These are phyloP conservation scores for Pedetes capensis DNA, from an alignment of 2,113 vertebrate genomes.

Conservation along the genomic window DNA sequence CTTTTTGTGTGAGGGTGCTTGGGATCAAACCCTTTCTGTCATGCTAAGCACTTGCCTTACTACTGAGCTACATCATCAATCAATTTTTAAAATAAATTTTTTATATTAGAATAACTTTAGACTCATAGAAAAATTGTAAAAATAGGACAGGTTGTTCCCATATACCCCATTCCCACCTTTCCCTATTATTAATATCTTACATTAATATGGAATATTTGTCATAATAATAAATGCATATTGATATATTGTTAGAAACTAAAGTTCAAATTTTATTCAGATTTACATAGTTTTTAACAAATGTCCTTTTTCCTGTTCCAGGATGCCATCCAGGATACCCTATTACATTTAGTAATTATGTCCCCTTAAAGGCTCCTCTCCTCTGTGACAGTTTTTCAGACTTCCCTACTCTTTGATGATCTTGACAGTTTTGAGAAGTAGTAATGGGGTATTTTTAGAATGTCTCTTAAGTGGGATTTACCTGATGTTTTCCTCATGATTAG, in stretches of 20 bases:
- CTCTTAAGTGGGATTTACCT: background rate
- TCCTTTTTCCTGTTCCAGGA: background rate
- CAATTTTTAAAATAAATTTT: background rate
- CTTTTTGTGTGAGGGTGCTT: too few relatives aligned
- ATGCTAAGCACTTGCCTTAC: too few relatives aligned
- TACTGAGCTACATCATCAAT: background rate
- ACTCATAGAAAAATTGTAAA: background rate
- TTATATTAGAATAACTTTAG: background rate
- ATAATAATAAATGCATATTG: background rate
- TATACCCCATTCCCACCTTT: background rate
- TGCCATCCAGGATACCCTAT: background rate
- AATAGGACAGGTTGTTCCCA: background rate
- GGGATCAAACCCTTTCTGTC: too few relatives aligned
- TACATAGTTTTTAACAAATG: background rate
- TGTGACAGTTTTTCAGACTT: background rate
- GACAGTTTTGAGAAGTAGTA: background rate
- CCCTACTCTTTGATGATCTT: background rate
- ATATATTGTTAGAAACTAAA: background rate
- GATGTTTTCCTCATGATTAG: background rate
- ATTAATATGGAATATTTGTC: background rate
- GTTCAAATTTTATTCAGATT: background rate
- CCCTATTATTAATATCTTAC: background rate
- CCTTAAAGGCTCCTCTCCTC: background rate
- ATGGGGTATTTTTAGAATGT: background rate
- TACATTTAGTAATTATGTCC: background rate